These are phyloP conservation scores for Hydractinia echinata DNA, from an alignment of 30 jellyfish, hydroid and myxozoan species.

Conservation along the genomic window DNA sequence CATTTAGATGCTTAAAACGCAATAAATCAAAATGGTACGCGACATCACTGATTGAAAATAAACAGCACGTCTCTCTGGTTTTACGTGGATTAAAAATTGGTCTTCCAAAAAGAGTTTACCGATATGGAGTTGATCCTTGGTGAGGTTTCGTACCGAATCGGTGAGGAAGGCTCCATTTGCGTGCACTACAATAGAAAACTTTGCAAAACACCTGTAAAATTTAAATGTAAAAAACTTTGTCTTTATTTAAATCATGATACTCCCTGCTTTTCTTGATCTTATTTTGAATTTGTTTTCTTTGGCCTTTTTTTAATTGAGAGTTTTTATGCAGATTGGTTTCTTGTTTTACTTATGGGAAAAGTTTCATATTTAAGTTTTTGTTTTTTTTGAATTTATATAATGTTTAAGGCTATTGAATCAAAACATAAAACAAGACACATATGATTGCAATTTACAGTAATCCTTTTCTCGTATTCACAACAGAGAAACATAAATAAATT, in stretches of 20 bases:
- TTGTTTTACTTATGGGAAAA: background rate
- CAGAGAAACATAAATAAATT: background rate
- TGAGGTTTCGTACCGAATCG: conserved; percentile 84
- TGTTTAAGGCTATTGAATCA: background rate
- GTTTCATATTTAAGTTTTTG: background rate
- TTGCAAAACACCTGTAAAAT: background rate
- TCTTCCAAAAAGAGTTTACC: conserved; percentile 80
- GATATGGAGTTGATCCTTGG: conserved; percentile 92
- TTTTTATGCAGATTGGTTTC: background rate
- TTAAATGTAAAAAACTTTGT: background rate
- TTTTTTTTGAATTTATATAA: background rate
- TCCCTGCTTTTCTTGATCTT: background rate
- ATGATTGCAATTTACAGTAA: background rate
- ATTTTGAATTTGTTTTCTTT: background rate
- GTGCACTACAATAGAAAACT: conserved; percentile 40
- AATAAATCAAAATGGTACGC: conserved; percentile 65
- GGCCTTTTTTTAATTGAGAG: background rate
- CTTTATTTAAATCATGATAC: background rate
- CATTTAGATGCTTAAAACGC: conserved; percentile 73
- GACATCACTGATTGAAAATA: conserved; percentile 67
- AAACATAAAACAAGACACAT: background rate
- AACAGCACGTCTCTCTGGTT: conserved; percentile 61
- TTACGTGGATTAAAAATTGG: conserved; percentile 42
- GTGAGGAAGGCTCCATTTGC: conserved; percentile 91
- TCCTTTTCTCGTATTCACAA: background rate